phyloP scores from a whole-genome alignment of 2,888 invertebrate genomes.

The Creontiades dilutus region DNA sequence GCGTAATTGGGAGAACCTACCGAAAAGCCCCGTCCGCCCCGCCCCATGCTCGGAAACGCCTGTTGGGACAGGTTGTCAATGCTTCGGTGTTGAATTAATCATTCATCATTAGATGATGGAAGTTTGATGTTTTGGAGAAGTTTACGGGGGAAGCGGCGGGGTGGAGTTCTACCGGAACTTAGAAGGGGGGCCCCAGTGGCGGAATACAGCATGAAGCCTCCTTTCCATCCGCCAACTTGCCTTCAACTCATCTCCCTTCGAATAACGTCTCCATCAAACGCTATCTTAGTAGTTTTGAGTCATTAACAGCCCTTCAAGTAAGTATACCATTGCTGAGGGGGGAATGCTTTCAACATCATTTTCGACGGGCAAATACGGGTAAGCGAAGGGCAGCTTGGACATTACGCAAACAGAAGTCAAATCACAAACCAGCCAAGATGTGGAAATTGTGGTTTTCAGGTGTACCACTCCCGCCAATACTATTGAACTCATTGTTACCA shows the following conservation, averaged over 20 bases:
- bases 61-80: slow-evolving; percentile 67
- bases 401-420: too few relatives aligned
- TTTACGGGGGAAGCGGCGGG: background rate
- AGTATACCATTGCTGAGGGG: slow-evolving; percentile 5
- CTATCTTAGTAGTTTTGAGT: slow-evolving; percentile 47
- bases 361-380: background rate
- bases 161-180: slow-evolving; percentile 47
- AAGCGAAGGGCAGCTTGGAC: background rate
- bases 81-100: slow-evolving; percentile 64
- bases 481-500: too few relatives aligned
- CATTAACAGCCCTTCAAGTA: slow-evolving; percentile 42
- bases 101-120: slow-evolving; percentile 66
- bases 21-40: slow-evolving; percentile 16
- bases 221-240: slow-evolving; percentile 44
- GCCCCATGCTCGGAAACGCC: slow-evolving; percentile 24
- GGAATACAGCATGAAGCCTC: slow-evolving; percentile 16
- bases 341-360: slow-evolving; percentile 8
- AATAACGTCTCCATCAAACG: slow-evolving; percentile 56
- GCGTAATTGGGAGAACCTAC: slow-evolving; percentile 56
- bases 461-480: too few relatives aligned
- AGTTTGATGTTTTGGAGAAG: slow-evolving; percentile 57
- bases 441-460: too few relatives aligned
- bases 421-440: too few relatives aligned
- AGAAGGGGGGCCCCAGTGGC: slow-evolving; percentile 2
- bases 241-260: slow-evolving; percentile 20